phyloP scores from a whole-genome alignment of 2,797 vertebrate species.

The Nothura maculosa region DNA sequence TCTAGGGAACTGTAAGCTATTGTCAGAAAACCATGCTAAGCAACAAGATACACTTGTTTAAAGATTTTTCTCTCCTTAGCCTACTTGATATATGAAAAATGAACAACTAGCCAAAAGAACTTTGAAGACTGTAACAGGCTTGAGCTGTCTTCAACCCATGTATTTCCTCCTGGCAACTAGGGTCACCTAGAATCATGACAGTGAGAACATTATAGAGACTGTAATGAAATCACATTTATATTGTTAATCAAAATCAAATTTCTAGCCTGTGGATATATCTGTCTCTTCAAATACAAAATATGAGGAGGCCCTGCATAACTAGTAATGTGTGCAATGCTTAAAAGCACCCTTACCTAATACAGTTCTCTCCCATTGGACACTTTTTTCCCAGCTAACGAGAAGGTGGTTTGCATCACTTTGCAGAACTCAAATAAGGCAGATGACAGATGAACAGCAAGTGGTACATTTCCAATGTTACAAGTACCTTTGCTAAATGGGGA shows the following conservation, averaged over 20 bases:
- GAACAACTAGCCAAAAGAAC: background rate
- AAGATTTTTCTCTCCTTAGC: background rate
- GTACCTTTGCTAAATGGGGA: background rate
- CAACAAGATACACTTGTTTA: background rate
- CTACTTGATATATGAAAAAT: background rate
- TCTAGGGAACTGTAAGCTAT: background rate
- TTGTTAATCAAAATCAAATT: background rate
- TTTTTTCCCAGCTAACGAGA: background rate
- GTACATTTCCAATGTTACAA: background rate
- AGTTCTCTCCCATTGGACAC: background rate
- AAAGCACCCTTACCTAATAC: background rate
- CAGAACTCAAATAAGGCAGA: background rate
- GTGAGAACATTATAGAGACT: background rate
- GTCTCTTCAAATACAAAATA: background rate
- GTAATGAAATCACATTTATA: background rate
- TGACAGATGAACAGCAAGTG: background rate
- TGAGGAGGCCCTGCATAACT: background rate
- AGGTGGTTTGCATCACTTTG: background rate
- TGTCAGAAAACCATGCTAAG: background rate
- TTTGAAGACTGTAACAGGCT: background rate
- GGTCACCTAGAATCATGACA: background rate
- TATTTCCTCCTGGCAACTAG: background rate
- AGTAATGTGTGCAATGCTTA: fast-evolving
- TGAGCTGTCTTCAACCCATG: background rate
- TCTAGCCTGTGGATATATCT: background rate